Percentiles rank a stretch among this genome's conserved stretches.
Evolutionary conservation across 2,113 vertebrate genomes (phyloP).

Genomic region (Oreotragus oreotragus): DNA sequence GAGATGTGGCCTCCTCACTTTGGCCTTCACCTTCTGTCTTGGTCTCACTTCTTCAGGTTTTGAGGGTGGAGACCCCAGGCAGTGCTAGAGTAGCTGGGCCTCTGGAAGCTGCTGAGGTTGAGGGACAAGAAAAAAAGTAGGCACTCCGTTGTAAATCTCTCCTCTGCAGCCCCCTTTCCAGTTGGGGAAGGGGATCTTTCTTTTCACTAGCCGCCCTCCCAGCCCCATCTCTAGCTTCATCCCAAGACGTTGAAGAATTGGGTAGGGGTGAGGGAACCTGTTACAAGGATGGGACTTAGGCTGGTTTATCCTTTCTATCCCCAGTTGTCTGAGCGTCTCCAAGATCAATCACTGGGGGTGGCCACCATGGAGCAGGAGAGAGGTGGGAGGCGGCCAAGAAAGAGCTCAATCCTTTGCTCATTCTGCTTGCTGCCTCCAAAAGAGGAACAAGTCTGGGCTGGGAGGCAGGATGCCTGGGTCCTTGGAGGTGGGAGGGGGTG

Average conservation of each 20-base stretch:
- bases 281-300: background rate
- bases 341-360: background rate
- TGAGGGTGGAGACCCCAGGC: background rate
- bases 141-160: background rate
- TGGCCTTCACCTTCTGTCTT: background rate
- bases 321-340: background rate
- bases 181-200: background rate
- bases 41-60: background rate
- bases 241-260: background rate
- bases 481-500: background rate
- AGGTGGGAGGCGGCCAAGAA: background rate
- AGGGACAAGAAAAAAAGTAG: background rate
- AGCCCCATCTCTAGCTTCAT: background rate
- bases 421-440: constrained; percentile 67
- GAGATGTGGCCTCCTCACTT: background rate
- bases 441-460: constrained; percentile 62
- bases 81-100: background rate
- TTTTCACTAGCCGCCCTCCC: background rate
- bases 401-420: constrained; percentile 43
- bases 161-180: background rate
- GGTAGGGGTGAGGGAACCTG: background rate
- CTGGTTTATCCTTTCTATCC: background rate
- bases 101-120: background rate
- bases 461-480: constrained; percentile 60
- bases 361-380: background rate